Evolutionary conservation across 2,113 vertebrate species (phyloP).

Genomic region (Chloroceryle aenea): DNA sequence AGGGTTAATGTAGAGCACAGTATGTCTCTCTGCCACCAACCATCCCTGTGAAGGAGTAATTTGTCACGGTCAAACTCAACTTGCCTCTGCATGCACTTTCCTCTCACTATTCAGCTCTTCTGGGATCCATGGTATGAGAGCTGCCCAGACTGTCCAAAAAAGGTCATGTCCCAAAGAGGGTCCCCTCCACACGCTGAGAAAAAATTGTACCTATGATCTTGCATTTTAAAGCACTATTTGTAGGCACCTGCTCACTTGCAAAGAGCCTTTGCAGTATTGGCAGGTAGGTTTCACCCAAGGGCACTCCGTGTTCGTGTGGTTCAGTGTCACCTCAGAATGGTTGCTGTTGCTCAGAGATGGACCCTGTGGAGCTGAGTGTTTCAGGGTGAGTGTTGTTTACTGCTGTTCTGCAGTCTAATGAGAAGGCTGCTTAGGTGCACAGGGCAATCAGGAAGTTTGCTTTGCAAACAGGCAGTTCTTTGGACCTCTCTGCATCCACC

Average conservation of each 20-base stretch:
- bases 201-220: background rate
- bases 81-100: background rate
- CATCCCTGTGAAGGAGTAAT: background rate
- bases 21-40: background rate
- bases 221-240: background rate
- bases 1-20: background rate
- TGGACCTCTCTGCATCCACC: background rate
- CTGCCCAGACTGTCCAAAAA: background rate
- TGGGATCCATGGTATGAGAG: background rate
- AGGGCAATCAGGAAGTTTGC: background rate
- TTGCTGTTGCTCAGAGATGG: background rate
- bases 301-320: background rate
- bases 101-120: background rate
- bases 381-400: background rate
- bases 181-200: background rate
- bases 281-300: background rate
- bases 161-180: background rate
- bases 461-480: background rate
- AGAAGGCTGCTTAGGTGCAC: background rate
- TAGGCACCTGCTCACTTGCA: background rate
- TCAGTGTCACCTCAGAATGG: background rate
- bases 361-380: background rate
- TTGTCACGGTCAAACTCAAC: background rate
- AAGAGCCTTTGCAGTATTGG: background rate
- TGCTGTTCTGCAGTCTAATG: background rate